Evolutionary conservation across 2,797 vertebrate species (phyloP).

Genomic region (Sandelia bainsii): DNA sequence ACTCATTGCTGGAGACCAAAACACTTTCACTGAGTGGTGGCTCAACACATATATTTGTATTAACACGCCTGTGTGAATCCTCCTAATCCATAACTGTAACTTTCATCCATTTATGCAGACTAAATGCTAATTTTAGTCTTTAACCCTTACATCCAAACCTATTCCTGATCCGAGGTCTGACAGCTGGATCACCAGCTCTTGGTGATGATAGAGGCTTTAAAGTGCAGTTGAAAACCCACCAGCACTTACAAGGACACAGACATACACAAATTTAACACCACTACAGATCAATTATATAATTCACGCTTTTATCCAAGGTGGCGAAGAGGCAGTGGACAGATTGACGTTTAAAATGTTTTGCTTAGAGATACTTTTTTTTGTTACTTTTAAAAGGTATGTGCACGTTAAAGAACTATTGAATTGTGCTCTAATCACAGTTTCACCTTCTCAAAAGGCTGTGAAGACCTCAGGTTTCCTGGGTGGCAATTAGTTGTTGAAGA

Average conservation of each 20-base stretch:
- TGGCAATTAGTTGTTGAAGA: too few species aligned
- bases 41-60: too few species aligned
- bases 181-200: neutral
- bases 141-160: neutral
- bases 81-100: neutral
- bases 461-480: too few species aligned
- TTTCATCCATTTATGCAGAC: neutral
- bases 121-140: neutral
- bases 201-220: neutral
- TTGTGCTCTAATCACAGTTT: too few species aligned
- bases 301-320: conserved; percentile 2
- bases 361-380: too few species aligned
- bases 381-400: too few species aligned
- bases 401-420: too few species aligned
- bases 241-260: neutral
- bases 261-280: neutral
- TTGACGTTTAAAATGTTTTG: too few species aligned
- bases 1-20: too few species aligned
- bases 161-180: neutral
- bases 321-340: neutral
- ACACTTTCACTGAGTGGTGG: too few species aligned
- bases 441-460: too few species aligned
- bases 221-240: neutral
- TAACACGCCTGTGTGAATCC: too few species aligned
- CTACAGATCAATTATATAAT: neutral